Conservation (phyloP, 2,797 vertebrate genomes). For the Nothura maculosa region DNA sequence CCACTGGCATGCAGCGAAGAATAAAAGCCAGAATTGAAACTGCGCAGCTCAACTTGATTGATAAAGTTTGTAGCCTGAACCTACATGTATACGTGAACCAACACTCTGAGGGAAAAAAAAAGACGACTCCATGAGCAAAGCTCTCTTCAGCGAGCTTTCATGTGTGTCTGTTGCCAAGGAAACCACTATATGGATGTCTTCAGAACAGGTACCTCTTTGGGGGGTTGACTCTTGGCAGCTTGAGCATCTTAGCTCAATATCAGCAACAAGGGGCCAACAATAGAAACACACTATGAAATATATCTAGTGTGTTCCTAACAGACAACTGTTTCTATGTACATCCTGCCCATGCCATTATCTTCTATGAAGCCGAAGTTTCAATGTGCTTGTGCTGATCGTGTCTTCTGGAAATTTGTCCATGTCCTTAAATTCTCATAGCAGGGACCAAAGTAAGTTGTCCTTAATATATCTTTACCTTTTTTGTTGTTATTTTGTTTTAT, state of each 20-base stretch:
- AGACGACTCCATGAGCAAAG: background rate
- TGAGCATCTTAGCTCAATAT: background rate
- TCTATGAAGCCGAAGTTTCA: background rate
- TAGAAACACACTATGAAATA: background rate
- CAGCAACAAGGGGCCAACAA: background rate
- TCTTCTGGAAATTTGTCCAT: background rate
- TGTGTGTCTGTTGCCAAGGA: slow-evolving; percentile 4
- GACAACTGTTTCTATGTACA: background rate
- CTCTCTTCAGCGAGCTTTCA: background rate
- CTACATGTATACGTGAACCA: background rate
- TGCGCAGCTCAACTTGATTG: background rate
- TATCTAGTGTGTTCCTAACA: background rate
- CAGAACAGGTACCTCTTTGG: background rate
- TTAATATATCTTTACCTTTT: background rate
- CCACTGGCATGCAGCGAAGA: slow-evolving; percentile 16
- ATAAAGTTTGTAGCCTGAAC: slow-evolving; percentile 16
- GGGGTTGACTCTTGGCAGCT: background rate
- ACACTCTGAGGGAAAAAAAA: background rate
- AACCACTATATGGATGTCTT: background rate
- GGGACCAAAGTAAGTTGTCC: background rate
- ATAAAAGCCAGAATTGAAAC: slow-evolving; percentile 1
- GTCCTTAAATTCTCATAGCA: background rate
- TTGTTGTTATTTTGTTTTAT: too few relatives aligned
- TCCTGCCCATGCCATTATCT: background rate
- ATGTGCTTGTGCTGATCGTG: background rate